Percentiles rank a stretch among this genome's conserved stretches.
Conservation (phyloP, 2,113 vertebrate genomes). For the Hemiscyllium ocellatum region DNA sequence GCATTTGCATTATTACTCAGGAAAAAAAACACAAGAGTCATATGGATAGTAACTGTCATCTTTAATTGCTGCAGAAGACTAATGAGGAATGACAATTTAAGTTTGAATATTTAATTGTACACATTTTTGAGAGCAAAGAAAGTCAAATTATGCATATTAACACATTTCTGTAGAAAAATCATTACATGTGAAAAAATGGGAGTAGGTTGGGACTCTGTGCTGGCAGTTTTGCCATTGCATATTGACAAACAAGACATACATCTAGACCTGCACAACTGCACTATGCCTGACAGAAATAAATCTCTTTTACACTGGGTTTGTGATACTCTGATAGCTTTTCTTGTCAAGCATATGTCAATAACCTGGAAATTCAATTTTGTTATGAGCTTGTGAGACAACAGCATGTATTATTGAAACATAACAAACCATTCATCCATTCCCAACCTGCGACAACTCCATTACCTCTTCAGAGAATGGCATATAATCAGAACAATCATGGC, state of each 20-base stretch:
- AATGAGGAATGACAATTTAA: neutral
- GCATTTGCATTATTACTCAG: neutral
- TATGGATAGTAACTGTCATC: too few species aligned
- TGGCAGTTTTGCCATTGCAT: neutral
- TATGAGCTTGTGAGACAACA: constrained; percentile 17
- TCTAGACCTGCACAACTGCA: neutral
- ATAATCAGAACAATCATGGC: constrained; percentile 30
- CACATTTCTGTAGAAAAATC: neutral
- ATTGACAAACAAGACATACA: constrained; percentile 17
- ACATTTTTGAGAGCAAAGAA: neutral
- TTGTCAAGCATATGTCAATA: neutral
- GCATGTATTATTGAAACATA: neutral
- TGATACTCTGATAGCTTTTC: constrained; percentile 21
- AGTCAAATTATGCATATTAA: neutral
- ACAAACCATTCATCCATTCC: constrained; percentile 21
- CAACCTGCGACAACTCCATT: constrained; percentile 17
- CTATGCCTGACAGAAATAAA: constrained; percentile 25
- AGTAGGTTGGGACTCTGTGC: neutral
- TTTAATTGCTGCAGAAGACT: neutral
- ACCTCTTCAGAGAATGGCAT: neutral
- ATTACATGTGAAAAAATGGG: neutral
- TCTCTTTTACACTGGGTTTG: constrained; percentile 6
- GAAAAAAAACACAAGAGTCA: neutral
- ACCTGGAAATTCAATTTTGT: constrained; percentile 22
- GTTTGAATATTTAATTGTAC: neutral